These are phyloP conservation scores for Amblyjoppa proteus DNA, from an alignment of 2,888 invertebrate genomes.

Conservation along the genomic window DNA sequence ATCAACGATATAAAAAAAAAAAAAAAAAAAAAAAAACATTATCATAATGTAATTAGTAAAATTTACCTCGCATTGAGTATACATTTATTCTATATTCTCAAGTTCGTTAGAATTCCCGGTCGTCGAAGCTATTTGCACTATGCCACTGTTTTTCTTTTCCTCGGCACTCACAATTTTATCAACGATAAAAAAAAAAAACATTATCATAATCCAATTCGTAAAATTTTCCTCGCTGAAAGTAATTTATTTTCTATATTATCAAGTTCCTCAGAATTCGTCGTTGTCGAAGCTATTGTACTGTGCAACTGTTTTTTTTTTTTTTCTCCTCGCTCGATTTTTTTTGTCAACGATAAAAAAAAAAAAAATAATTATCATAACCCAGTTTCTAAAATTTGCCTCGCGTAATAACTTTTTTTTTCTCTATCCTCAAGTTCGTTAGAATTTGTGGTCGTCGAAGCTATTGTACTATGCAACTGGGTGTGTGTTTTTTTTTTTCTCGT, in stretches of 20 bases:
- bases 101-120: conserved; percentile 1
- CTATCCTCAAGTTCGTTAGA: conserved; percentile 9
- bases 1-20: neutral
- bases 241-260: neutral
- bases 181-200: too few species aligned
- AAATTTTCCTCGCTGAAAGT: neutral
- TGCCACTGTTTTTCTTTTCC: neutral
- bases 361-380: neutral
- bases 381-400: neutral
- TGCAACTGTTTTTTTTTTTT: too few species aligned
- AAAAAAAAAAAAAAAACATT: neutral
- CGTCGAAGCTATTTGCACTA: neutral
- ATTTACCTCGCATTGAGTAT: neutral
- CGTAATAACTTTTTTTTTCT: neutral
- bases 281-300: too few species aligned
- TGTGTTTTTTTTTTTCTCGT: conserved; percentile 26
- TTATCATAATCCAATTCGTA: too few species aligned
- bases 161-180: neutral
- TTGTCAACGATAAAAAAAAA: neutral
- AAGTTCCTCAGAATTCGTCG: too few species aligned
- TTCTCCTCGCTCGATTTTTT: too few species aligned
- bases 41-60: neutral
- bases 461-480: neutral
- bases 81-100: neutral
- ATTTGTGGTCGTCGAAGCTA: conserved; percentile 7